phyloP scores from a whole-genome alignment of 1,140 invertebrate genomes.

The Colletes gigas region DNA sequence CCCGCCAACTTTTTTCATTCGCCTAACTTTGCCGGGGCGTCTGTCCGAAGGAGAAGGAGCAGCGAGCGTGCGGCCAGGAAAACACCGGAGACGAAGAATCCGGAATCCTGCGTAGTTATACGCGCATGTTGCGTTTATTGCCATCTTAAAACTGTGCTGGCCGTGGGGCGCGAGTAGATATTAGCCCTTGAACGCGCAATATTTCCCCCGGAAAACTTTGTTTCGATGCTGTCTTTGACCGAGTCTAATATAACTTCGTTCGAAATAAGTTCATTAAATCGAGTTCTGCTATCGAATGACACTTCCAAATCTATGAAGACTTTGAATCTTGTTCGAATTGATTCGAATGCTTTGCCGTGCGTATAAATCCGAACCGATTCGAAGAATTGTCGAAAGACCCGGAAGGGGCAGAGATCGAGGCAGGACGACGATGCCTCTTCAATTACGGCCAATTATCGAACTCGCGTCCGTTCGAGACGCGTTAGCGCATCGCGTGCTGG shows the following conservation, averaged over 20 bases:
- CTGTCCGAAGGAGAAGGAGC: constrained; percentile 59
- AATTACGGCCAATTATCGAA: constrained; percentile 40
- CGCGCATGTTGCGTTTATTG: constrained; percentile 61
- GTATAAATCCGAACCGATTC: no score
- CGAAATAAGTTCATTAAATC: no score
- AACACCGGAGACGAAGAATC: constrained; percentile 57
- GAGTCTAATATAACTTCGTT: no score
- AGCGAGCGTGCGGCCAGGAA: constrained; percentile 28
- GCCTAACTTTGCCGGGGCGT: constrained; percentile 70
- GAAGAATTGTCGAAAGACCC: background rate
- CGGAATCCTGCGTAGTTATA: constrained; percentile 35
- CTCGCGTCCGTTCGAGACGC: constrained; percentile 4
- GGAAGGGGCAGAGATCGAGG: background rate
- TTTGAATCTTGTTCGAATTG: no score
- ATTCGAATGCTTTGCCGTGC: no score
- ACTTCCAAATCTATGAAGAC: no score
- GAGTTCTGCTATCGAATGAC: no score
- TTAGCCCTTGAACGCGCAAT: constrained; percentile 46
- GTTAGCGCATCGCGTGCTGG: background rate
- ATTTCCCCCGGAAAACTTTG: background rate
- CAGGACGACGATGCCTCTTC: constrained; percentile 10
- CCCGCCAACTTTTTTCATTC: constrained; percentile 79
- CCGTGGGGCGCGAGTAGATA: constrained; percentile 23
- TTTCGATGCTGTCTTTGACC: background rate
- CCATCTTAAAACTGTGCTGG: constrained; percentile 57